Base-by-base conservation (phyloP, 2,888 invertebrate species). In the Tinea pellionella region DNA sequence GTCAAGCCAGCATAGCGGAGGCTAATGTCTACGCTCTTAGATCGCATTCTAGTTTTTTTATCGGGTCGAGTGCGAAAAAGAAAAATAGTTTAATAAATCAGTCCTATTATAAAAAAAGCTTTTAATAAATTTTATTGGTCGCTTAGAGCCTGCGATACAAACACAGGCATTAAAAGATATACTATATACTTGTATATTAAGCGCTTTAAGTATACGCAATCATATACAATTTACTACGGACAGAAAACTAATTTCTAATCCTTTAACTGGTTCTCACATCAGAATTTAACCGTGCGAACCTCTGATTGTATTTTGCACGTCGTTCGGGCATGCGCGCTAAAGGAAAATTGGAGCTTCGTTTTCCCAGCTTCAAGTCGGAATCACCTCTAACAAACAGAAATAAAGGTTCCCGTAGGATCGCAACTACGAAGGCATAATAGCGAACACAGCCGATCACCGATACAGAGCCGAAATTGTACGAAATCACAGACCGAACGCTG, bases 281-380 rank as follows among this genome's bases (percentile, higher is more conserved):
- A 15, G 47, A 16, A 47, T 47, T 47, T 47, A 47, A 47, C 47
- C 47, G 47, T 16, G 47, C 47, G 13, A 47, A 47, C 47, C n/a
- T 47, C 13, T 8, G 9, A 12, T 37, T 37, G 15, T 47, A 15
- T 47, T 47, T 47, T 47, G 47, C 47, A 47, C 47, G 16, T 47
- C 47, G 66, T 64, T 62, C 65, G 71, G 64, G 78, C 78, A 81
- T 78, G 81, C 79, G 79, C 73, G 59, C 12, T 51, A 53, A 53
- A 53, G 24, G 29, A 60, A 66, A 61, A 63, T 62, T 67, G 64
- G 63, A 63, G 62, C 61, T 65, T 62, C 67, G 67, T 73, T 70
- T 73, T 69, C 72, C 73, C 71, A 70, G 74, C 68, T 68, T 53
- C 53, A 53, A 47, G 64, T 70, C 70, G 69, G 67, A 69, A 70